Evolutionary conservation across 2,888 invertebrate genomes (phyloP).

Genomic region (Aproaerema taeniolella): DNA sequence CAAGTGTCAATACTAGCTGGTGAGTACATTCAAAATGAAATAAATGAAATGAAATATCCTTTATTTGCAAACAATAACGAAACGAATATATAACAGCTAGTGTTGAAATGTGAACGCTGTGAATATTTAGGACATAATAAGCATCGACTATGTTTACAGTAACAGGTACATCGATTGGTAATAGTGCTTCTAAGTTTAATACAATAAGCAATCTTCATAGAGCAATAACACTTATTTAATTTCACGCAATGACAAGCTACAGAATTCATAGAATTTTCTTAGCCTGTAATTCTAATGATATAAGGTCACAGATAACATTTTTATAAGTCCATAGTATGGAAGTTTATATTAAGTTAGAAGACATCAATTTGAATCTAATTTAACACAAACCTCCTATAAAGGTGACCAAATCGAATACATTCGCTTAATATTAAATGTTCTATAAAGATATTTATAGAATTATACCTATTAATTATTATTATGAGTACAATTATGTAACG

Average conservation of each 20-base stretch:
- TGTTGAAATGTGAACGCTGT: no score
- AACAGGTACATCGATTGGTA: constrained; percentile 29
- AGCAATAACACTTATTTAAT: constrained; percentile 25
- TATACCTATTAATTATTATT: constrained; percentile 69
- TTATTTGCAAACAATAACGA: no score
- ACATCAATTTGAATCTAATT: constrained; percentile 18
- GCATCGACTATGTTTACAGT: constrained; percentile 1
- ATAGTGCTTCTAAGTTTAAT: constrained; percentile 31
- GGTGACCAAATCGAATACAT: constrained; percentile 76
- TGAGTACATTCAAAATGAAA: no score
- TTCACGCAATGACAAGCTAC: constrained; percentile 23
- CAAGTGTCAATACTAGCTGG: no score
- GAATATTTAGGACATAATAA: no score
- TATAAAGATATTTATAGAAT: constrained; percentile 75
- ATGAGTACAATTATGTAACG: constrained; percentile 74
- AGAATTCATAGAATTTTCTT: constrained; percentile 16
- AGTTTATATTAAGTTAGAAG: constrained; percentile 23
- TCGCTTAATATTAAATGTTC: constrained; percentile 75
- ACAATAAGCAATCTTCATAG: constrained; percentile 28
- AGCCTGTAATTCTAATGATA: constrained; percentile 16
- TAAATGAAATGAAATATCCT: no score
- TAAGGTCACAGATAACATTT: constrained; percentile 19
- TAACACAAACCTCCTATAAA: constrained; percentile 29
- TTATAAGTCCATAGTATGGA: constrained; percentile 28
- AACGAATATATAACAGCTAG: no score